phyloP scores from a whole-genome alignment of 2,113 vertebrate species.

The Silurus glanis region DNA sequence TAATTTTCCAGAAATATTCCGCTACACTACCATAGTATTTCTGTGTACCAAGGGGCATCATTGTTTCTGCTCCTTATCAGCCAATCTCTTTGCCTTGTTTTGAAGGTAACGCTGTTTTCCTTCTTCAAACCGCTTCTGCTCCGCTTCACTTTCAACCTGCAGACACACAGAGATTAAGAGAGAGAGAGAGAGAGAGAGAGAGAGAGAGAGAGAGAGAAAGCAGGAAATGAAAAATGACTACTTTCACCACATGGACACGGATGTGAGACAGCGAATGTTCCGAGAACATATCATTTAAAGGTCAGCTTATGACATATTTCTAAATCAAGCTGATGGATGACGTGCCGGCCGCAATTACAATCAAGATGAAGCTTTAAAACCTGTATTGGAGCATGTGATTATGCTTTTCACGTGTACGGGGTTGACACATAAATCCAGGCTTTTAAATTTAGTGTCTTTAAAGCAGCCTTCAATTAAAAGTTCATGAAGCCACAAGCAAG shows the following conservation, averaged over 20 bases:
- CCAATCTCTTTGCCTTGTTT: constrained; percentile 87
- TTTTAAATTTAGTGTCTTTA: neutral
- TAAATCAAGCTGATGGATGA: constrained; percentile 25
- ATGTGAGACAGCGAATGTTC: constrained; percentile 6
- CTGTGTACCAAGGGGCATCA: constrained; percentile 52
- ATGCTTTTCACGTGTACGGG: neutral
- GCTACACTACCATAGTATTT: constrained; percentile 26
- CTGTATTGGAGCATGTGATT: constrained; percentile 2
- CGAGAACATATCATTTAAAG: constrained; percentile 25
- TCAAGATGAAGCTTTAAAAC: neutral
- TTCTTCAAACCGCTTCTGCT: constrained; percentile 88
- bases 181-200: constrained; percentile 9
- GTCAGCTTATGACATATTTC: constrained; percentile 22
- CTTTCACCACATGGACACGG: constrained; percentile 24
- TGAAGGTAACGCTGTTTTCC: constrained; percentile 88
- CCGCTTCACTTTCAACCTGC: constrained; percentile 85
- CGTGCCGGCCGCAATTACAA: constrained; percentile 2
- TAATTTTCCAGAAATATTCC: constrained; percentile 11
- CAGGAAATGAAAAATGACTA: constrained; percentile 14
- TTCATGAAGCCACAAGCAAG: neutral
- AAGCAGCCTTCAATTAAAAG: neutral
- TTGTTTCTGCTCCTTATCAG: constrained; percentile 66
- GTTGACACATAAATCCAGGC: neutral
- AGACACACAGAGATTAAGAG: constrained; percentile 18
- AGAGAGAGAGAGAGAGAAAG: neutral